Evolutionary conservation across 2,797 vertebrate species (phyloP).

Genomic region (Orestias chungarensis): DNA sequence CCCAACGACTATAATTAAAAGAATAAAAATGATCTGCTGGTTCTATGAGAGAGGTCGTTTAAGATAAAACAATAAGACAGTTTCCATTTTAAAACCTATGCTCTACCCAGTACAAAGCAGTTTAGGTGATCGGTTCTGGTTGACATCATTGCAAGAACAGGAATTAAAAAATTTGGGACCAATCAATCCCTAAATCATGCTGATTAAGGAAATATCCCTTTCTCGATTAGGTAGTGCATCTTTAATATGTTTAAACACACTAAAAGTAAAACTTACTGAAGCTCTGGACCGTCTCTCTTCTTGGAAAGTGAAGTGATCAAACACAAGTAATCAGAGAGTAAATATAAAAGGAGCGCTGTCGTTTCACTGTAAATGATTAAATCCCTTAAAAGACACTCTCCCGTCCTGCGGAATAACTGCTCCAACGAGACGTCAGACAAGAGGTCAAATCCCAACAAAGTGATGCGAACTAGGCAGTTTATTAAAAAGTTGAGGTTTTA

Average conservation of each 20-base stretch:
- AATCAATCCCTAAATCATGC: no score
- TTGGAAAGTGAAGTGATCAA: conserved; percentile 1
- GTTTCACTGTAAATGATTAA: conserved; percentile 28
- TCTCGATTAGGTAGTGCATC: not conserved
- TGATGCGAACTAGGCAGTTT: conserved; percentile 38
- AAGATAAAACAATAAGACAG: not conserved
- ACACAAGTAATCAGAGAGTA: conserved; percentile 30
- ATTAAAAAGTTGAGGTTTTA: conserved; percentile 31
- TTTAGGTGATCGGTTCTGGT: not conserved
- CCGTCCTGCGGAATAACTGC: conserved; percentile 9
- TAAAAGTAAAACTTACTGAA: conserved; percentile 19
- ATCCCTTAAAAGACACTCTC: conserved; percentile 20
- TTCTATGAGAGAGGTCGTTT: not conserved
- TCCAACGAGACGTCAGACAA: conserved; percentile 22
- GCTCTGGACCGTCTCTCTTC: conserved; percentile 3
- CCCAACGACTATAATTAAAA: not conserved
- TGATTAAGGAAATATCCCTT: not conserved
- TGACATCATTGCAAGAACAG: no score
- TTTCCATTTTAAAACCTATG: not conserved
- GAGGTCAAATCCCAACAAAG: conserved; percentile 33
- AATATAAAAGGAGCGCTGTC: conserved; percentile 12
- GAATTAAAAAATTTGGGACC: no score
- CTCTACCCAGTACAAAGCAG: not conserved
- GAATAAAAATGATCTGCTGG: not conserved
- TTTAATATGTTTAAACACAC: not conserved